Evolutionary conservation across 2,797 vertebrate species (phyloP), one percentile per base, ranked within the genome.

Genomic region (Varecia variegata): DNA sequence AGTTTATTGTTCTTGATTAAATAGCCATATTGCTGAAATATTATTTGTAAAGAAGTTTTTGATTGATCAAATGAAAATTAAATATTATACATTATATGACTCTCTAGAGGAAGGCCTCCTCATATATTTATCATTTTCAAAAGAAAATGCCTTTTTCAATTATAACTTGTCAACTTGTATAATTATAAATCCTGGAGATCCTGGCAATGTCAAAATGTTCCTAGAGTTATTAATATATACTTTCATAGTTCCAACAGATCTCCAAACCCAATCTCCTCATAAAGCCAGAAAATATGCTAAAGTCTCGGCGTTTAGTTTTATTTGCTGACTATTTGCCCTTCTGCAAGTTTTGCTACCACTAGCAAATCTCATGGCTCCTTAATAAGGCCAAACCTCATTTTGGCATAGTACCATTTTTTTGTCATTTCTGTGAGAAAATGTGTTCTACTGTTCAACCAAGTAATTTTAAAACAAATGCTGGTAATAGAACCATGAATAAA

Each of bases 51-150:
- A 67, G 47, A 73, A 79, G 71, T 58, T 60, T 81, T 80, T 90
- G 32, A 81, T 11, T 73, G 35, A 74, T 5, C 14, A 85, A 79
- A 84, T 77, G 11, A 89, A 93, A 73, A 92, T 90, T 56, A 82
- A 86, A 65, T 79, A 56, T 70, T 62, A 73, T 9, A 30, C 0
- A 77, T 50, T 79, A 58, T 50, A 7, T 45, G 82, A 50, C 18
- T 88, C 4, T 79, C 21, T 35, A 81, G 54, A 88, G 18, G 7
- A 96, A 85, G n/a, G 1, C 18, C 7, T 54, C 14, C 27, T 62
- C 35, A 50, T n/a, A 23, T 71, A 73, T 74, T 93, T 92, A 94
- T 92, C 87, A 94, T 45, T 86, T n/a, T n/a, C n/a, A n/a, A 68
- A 93, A 94, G 12, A 88, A 86, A 93, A 73, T 83, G 12, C 21